These are phyloP conservation scores for Elysia crispata DNA, from an alignment of 2,888 invertebrate genomes.

Conservation along the genomic window DNA sequence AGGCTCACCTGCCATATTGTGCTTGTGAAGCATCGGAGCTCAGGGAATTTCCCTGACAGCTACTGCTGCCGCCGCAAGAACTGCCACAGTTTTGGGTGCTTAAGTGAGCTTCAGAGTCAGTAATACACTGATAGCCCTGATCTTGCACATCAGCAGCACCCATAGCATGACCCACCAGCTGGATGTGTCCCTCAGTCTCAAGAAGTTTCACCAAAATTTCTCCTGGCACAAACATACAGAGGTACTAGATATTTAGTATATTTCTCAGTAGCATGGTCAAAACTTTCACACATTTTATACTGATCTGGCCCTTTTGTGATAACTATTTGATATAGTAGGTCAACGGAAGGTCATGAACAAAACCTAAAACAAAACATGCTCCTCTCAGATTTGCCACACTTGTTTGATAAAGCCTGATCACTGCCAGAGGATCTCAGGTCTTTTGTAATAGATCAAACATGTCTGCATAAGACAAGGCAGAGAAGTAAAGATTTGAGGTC, in stretches of 20 bases:
- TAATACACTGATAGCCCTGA: background rate
- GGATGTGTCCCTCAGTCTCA: constrained; percentile 79
- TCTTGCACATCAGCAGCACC: constrained; percentile 24
- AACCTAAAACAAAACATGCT: too few species aligned
- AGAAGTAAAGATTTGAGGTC: too few species aligned
- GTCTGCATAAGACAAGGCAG: too few species aligned
- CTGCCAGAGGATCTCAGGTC: too few species aligned
- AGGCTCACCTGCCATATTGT: background rate
- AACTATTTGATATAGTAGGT: too few species aligned
- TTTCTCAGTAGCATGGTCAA: background rate
- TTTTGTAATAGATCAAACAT: too few species aligned
- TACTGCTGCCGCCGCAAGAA: background rate
- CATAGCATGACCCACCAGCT: constrained; percentile 77
- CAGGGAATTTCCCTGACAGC: background rate
- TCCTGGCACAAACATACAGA: constrained; percentile 38
- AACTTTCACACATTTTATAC: too few species aligned
- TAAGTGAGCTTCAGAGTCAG: background rate
- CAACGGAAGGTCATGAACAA: too few species aligned
- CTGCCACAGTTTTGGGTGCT: background rate
- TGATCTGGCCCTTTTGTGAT: too few species aligned
- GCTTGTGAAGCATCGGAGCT: background rate
- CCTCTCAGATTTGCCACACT: too few species aligned
- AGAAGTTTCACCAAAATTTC: constrained; percentile 76
- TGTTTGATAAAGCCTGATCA: too few species aligned
- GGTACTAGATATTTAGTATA: background rate